Conservation (phyloP, 2,113 vertebrate genomes). For the Engystomops pustulosus region DNA sequence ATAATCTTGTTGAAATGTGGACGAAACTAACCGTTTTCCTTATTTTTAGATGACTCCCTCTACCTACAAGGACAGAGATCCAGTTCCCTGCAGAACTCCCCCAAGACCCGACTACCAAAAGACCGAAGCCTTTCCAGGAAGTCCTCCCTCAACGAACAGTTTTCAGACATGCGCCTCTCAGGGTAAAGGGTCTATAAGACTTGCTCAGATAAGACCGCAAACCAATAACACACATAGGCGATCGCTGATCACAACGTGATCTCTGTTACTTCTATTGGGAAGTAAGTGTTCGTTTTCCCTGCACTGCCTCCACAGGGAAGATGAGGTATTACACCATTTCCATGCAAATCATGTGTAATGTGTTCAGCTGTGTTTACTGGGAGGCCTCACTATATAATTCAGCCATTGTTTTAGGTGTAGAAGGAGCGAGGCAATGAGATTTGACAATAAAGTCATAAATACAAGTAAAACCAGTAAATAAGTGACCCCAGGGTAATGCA, state of each 20-base stretch:
- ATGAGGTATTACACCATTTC: too few relatives aligned
- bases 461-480: background rate
- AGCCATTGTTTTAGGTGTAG: constrained; percentile 10
- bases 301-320: too few relatives aligned
- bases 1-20: background rate
- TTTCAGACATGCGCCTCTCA: constrained; percentile 72
- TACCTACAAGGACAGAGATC: constrained; percentile 74
- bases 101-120: constrained; percentile 83
- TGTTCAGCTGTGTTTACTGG: background rate
- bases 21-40: constrained; percentile 20
- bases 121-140: constrained; percentile 78
- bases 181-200: constrained; percentile 65
- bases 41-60: constrained; percentile 74
- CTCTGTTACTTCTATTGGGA: too few relatives aligned
- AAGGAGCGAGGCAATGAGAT: background rate
- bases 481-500: too few relatives aligned
- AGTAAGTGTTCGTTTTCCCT: too few relatives aligned
- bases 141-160: constrained; percentile 74
- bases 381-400: background rate
- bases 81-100: constrained; percentile 85
- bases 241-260: too few relatives aligned
- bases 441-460: background rate
- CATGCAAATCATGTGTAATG: too few relatives aligned
- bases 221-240: too few relatives aligned
- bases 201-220: too few relatives aligned